Percentiles rank a stretch among this genome's conserved stretches.
Conservation (phyloP, 2,113 vertebrate genomes). For the Tor tambroides region DNA sequence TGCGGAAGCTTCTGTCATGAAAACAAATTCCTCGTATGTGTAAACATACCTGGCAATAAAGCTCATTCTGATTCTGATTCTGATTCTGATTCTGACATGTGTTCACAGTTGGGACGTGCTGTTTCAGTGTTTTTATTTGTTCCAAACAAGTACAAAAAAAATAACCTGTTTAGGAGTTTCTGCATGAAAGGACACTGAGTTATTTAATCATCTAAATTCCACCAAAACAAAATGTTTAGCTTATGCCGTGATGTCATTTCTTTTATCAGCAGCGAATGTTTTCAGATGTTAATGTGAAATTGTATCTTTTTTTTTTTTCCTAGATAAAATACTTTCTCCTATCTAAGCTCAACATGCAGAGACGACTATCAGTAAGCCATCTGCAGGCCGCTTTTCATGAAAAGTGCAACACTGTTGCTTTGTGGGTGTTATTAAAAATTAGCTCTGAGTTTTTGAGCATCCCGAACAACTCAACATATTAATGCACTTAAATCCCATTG, state of each 20-base stretch:
- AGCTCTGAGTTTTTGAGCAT: background rate
- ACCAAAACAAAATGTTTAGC: conserved; percentile 14
- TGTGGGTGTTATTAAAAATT: background rate
- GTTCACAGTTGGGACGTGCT: background rate
- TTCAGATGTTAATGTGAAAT: background rate
- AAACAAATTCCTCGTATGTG: too few relatives aligned
- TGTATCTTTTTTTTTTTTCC: background rate
- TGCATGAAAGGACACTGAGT: background rate
- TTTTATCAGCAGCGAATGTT: background rate
- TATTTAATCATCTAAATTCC: background rate
- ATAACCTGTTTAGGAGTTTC: background rate
- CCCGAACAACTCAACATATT: background rate
- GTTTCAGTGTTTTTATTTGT: background rate
- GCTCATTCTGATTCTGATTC: too few relatives aligned
- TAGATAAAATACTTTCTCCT: conserved; percentile 4
- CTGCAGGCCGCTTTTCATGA: background rate
- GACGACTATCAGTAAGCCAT: background rate
- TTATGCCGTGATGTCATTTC: background rate
- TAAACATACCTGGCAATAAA: too few relatives aligned
- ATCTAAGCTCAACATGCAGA: background rate
- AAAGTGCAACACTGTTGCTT: background rate
- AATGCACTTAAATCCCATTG: background rate
- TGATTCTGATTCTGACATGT: too few relatives aligned
- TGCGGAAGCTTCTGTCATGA: too few relatives aligned
- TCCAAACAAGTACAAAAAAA: background rate